phyloP scores from a whole-genome alignment of 2,888 invertebrate genomes.

The Epirrhoe tristata region DNA sequence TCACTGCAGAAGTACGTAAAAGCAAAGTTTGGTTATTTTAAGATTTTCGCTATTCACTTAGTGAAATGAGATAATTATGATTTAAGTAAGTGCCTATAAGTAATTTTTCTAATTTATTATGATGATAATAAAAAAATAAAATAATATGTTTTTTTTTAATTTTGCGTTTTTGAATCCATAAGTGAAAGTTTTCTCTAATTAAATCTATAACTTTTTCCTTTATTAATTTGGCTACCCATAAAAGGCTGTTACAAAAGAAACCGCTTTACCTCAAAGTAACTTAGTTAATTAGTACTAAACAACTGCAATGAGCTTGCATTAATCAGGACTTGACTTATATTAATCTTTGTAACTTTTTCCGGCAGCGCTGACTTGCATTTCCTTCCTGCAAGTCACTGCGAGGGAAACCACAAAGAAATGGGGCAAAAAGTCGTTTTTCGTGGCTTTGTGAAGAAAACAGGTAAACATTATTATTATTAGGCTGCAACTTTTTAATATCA shows the following conservation, averaged over 20 bases:
- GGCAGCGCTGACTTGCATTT: slow-evolving; percentile 66
- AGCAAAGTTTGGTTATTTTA: not conserved
- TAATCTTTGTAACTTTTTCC: slow-evolving; percentile 70
- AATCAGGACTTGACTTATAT: slow-evolving; percentile 66
- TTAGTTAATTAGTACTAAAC: slow-evolving; percentile 55
- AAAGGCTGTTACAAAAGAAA: slow-evolving; percentile 35
- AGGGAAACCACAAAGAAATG: slow-evolving; percentile 47
- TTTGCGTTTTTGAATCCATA: no score
- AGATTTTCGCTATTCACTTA: no score
- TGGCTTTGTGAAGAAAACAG: slow-evolving; percentile 22
- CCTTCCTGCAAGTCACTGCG: slow-evolving; percentile 65
- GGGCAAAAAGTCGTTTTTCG: slow-evolving; percentile 35
- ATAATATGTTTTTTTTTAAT: no score
- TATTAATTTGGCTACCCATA: slow-evolving; percentile 25
- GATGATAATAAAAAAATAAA: no score
- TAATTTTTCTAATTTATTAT: no score
- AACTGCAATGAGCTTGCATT: slow-evolving; percentile 56
- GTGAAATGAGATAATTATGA: no score
- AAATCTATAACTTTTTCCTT: not conserved
- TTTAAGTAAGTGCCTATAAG: no score
- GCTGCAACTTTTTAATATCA: no score
- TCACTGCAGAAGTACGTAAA: slow-evolving; percentile 10
- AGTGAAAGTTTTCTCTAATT: not conserved
- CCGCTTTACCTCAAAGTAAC: slow-evolving; percentile 40
- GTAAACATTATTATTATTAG: not conserved